Conservation (phyloP, 2,888 invertebrate genomes). For the Dynastes grantii region DNA sequence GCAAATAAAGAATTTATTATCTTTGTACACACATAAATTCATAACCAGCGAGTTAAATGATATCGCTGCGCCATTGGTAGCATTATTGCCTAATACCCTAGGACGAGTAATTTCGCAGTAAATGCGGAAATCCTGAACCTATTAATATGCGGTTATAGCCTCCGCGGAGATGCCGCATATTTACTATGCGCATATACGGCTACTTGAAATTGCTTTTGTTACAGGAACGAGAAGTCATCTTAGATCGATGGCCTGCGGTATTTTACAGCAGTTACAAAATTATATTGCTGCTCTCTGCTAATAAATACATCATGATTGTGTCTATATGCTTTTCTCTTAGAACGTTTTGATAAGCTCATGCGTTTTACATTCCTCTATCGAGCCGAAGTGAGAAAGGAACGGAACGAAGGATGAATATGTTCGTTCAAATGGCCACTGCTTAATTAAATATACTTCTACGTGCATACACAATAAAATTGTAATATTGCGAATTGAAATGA, state of each 20-base stretch:
- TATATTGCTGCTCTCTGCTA: slow-evolving; percentile 5
- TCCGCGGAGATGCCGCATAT: neutral
- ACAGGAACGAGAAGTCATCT: neutral
- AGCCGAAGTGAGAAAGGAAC: neutral
- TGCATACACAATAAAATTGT: too few species aligned
- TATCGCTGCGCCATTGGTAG: neutral
- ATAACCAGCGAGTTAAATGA: neutral
- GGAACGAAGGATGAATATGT: neutral
- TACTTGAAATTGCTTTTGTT: slow-evolving; percentile 3
- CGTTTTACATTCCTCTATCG: neutral
- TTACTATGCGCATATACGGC: neutral
- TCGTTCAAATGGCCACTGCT: neutral
- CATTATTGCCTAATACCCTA: neutral
- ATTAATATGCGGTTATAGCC: slow-evolving; percentile 10
- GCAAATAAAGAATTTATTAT: slow-evolving; percentile 7
- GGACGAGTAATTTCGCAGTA: neutral
- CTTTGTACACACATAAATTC: too few species aligned
- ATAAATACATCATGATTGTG: slow-evolving; percentile 5
- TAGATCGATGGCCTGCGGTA: slow-evolving; percentile 4
- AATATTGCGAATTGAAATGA: too few species aligned
- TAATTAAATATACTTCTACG: too few species aligned
- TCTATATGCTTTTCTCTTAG: neutral
- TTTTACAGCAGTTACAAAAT: slow-evolving; percentile 23
- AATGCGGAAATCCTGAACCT: slow-evolving; percentile 18
- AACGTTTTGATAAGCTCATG: neutral